Evolutionary conservation across 2,797 vertebrate species (phyloP), one percentile per base, ranked within the genome.

Genomic region (Sebastes taczanowskii): DNA sequence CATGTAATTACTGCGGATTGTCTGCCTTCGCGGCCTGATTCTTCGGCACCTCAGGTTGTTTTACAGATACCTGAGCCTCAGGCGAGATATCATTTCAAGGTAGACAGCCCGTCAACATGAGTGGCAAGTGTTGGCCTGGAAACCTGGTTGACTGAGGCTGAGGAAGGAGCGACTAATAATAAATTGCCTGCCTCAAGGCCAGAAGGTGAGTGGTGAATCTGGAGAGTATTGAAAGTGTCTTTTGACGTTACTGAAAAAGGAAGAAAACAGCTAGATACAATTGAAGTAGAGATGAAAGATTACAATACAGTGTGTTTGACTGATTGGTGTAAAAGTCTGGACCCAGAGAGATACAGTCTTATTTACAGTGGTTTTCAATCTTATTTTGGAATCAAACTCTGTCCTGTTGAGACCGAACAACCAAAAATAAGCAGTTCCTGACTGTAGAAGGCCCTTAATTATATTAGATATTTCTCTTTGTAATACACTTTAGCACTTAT

Each of bases 81-180:
- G 81, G 81, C 86, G 46, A 66, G 49, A 77, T 55, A 42, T 25
- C 46, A 72, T 69, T 88, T 84, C 66, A 85, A 81, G 71, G 71
- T 23, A 85, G 67, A 74, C 38, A 7, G 67, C 25, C 71, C 59
- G 77, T 85, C 88, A 89, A 68, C 72, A 7, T 72, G 72, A 88
- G 56, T 80, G 82, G 30, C 85, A 84, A 82, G 58, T 71, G 72
- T 55, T 62, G 64, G 61, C 49, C 13, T 46, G 52, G 27, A 75
- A 81, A 81, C 65, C 58, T 71, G 80, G 42, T 56, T 20, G 27
- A 67, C 52, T 71, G 65, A 74, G 77, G 63, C 27, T 74, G 59
- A 56, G 62, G 58, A 80, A 72, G n/a, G 73, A 67, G 53, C 32
- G 60, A 29, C 42, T 66, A 66, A 80, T 74, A 78, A 87, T 78